phyloP scores from a whole-genome alignment of 2,888 invertebrate genomes.

The Cataglyphis altisquamis region DNA sequence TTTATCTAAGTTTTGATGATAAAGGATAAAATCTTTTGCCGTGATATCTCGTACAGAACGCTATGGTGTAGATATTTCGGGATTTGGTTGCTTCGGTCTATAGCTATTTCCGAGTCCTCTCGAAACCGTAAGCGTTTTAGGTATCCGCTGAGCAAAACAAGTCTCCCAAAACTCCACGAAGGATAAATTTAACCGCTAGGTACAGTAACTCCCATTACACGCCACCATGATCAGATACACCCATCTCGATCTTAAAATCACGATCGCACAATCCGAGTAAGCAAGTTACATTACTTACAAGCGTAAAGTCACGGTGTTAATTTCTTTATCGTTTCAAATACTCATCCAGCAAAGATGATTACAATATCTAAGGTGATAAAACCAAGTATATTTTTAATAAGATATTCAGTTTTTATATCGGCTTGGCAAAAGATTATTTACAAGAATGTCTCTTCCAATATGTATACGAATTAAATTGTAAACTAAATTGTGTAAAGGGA shows the following conservation, averaged over 20 bases:
- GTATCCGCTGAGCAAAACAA: conserved; percentile 74
- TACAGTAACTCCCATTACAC: conserved; percentile 67
- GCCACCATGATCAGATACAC: conserved; percentile 61
- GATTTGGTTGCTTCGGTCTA: conserved; percentile 68
- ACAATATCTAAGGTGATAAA: background rate
- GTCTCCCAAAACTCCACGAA: conserved; percentile 78
- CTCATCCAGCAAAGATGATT: background rate
- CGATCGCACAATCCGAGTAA: conserved; percentile 3
- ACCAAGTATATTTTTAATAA: background rate
- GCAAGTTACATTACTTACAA: conserved; percentile 2
- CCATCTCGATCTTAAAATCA: conserved; percentile 34
- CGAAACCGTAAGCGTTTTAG: conserved; percentile 77
- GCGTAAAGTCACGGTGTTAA: background rate
- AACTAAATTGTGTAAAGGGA: background rate
- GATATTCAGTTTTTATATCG: background rate
- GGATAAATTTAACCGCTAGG: conserved; percentile 81
- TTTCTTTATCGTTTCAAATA: background rate
- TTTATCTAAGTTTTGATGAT: background rate
- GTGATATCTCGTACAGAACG: conserved; percentile 58
- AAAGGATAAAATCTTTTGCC: conserved; percentile 5
- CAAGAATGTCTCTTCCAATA: background rate
- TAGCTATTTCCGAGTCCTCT: conserved; percentile 78
- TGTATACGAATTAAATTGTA: background rate
- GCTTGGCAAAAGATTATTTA: background rate
- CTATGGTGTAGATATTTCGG: conserved; percentile 76